A percentile compares a stretch with the other conserved stretches of the same genome.
These are phyloP conservation scores for Lophius piscatorius DNA, from an alignment of 2,113 vertebrate species.

Conservation along the genomic window DNA sequence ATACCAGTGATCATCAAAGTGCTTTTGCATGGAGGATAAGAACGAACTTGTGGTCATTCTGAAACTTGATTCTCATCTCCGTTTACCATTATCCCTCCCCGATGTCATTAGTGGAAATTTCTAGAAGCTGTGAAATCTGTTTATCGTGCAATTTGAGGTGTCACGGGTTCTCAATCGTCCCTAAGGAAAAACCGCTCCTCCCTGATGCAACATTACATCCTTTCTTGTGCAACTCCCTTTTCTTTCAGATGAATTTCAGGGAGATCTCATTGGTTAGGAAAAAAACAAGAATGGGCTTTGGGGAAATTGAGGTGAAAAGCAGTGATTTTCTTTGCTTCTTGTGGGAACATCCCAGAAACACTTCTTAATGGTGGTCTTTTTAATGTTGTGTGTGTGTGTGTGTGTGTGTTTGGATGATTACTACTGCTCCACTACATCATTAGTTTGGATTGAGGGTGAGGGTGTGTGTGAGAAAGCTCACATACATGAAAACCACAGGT, in stretches of 20 bases:
- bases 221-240: conserved; percentile 30
- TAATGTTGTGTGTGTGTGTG: neutral
- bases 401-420: conserved; percentile 6
- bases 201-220: conserved; percentile 17
- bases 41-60: conserved; percentile 29
- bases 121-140: conserved; percentile 61
- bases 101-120: conserved; percentile 54
- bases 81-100: conserved; percentile 35
- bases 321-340: conserved; percentile 1
- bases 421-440: conserved; percentile 25
- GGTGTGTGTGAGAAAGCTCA: conserved; percentile 20
- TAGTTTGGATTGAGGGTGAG: conserved; percentile 22
- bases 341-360: conserved; percentile 12
- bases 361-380: conserved; percentile 11
- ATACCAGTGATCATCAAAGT: conserved; percentile 5
- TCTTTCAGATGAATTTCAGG: conserved; percentile 3
- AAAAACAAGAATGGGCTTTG: neutral
- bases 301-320: conserved; percentile 16
- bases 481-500: conserved; percentile 25
- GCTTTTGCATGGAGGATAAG: neutral
- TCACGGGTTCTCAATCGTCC: conserved; percentile 45
- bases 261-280: neutral
- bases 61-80: conserved; percentile 53
- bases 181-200: conserved; percentile 45
- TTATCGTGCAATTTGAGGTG: conserved; percentile 56